Conservation (phyloP, 2,888 invertebrate genomes). For the Apodemia hepburni region DNA sequence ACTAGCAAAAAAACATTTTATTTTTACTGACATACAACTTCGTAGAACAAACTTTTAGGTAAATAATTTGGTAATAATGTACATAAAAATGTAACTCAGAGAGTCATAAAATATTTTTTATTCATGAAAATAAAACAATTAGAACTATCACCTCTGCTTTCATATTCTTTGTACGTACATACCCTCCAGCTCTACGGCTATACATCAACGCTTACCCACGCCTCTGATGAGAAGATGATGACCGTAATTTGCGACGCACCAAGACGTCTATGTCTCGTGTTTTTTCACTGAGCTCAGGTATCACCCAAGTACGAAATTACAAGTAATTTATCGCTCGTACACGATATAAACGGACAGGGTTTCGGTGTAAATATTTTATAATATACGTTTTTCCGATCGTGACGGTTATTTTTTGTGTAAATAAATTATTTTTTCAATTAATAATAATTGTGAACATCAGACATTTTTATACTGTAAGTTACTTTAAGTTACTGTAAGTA, state of each 20-base stretch:
- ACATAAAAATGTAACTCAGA: neutral
- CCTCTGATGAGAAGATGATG: slow-evolving; percentile 79
- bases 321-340: slow-evolving; percentile 73
- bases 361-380: slow-evolving; percentile 44
- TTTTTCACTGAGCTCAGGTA: slow-evolving; percentile 78
- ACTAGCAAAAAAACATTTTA: too few relatives aligned
- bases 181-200: slow-evolving; percentile 56
- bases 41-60: too few relatives aligned
- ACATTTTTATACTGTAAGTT: too few relatives aligned
- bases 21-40: too few relatives aligned
- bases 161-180: slow-evolving; percentile 36
- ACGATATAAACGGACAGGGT: slow-evolving; percentile 49
- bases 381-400: slow-evolving; percentile 26
- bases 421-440: neutral
- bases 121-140: neutral
- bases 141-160: slow-evolving; percentile 25
- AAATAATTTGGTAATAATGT: too few relatives aligned
- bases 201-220: slow-evolving; percentile 76
- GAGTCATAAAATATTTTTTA: neutral
- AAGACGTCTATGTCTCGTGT: slow-evolving; percentile 79
- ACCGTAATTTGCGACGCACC: slow-evolving; percentile 79
- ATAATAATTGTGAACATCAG: too few relatives aligned
- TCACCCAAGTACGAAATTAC: slow-evolving; percentile 77
- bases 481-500: too few relatives aligned
- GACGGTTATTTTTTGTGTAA: neutral